These are phyloP conservation scores for Arenaria interpres DNA, from an alignment of 2,113 vertebrate genomes.

Conservation along the genomic window DNA sequence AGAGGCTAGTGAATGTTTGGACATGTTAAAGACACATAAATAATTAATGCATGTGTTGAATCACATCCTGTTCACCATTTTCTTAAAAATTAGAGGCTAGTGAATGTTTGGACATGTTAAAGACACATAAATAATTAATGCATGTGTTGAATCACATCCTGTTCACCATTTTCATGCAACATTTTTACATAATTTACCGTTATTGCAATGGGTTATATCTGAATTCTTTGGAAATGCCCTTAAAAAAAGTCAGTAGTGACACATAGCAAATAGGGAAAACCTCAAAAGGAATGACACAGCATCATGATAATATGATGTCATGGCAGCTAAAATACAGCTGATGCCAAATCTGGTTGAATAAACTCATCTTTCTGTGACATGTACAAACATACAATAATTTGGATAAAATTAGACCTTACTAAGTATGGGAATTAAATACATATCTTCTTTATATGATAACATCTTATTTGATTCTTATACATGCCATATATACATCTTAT, in stretches of 20 bases:
- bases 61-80: not conserved
- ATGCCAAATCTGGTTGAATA: not conserved
- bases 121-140: not conserved
- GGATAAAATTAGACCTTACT: not conserved
- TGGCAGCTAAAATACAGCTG: not conserved
- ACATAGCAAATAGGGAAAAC: not conserved
- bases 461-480: not conserved
- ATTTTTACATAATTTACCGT: not conserved
- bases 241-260: not conserved
- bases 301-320: not conserved
- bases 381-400: not conserved
- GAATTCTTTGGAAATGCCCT: not conserved
- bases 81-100: not conserved
- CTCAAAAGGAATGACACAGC: not conserved
- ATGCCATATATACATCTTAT: too few species aligned
- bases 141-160: not conserved
- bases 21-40: not conserved
- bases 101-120: not conserved
- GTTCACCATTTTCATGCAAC: not conserved
- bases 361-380: not conserved
- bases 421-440: not conserved
- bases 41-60: not conserved
- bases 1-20: not conserved
- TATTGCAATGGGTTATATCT: not conserved
- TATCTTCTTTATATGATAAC: not conserved